Evolutionary conservation across 1,140 invertebrate species (phyloP).

Genomic region (Papilio polyxenes): DNA sequence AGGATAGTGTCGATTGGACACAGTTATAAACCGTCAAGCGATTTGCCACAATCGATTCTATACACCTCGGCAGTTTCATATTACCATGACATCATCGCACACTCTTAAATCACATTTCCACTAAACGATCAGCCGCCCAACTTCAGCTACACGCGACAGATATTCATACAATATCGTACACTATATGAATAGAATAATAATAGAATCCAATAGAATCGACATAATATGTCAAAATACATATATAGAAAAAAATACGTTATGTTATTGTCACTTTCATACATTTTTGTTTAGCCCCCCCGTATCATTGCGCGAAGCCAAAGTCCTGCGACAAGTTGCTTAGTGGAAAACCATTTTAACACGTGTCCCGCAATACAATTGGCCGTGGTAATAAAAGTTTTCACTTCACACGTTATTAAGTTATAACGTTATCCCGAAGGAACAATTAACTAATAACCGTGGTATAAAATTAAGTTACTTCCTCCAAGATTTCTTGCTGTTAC

Average conservation of each 20-base stretch:
- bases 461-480: conserved; percentile 9
- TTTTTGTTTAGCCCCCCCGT: too few species aligned
- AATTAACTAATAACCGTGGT: conserved; percentile 16
- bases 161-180: too few species aligned
- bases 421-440: conserved; percentile 7
- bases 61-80: conserved; percentile 26
- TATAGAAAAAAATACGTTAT: too few species aligned
- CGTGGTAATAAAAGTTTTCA: conserved; percentile 15
- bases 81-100: conserved; percentile 30
- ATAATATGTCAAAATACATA: too few species aligned
- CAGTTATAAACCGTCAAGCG: conserved; percentile 29
- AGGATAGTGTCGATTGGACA: conserved; percentile 23
- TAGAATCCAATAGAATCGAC: too few species aligned
- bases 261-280: too few species aligned
- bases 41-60: conserved; percentile 31
- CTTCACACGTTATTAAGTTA: conserved; percentile 13
- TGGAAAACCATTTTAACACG: background rate
- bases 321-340: background rate
- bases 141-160: too few species aligned
- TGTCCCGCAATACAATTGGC: background rate
- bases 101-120: background rate
- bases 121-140: background rate
- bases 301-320: background rate
- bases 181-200: too few species aligned
- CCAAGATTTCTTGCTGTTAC: background rate